Percentiles rank a stretch among this genome's conserved stretches.
Conservation (phyloP, 2,888 invertebrate species). For the Furcula furcula region DNA sequence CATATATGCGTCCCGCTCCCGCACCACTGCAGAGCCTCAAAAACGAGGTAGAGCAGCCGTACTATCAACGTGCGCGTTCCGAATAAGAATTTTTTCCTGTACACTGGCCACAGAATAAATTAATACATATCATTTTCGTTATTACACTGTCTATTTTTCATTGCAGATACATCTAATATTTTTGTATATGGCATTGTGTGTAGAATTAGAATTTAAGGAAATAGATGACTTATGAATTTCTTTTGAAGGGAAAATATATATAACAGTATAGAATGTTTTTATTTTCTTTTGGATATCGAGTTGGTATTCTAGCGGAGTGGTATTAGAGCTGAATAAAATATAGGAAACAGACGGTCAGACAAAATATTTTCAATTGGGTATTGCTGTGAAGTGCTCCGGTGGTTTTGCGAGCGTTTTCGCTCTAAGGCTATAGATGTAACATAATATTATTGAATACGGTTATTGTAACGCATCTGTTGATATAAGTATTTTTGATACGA, state of each 20-base stretch:
- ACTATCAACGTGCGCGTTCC: constrained; percentile 68
- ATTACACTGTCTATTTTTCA: constrained; percentile 34
- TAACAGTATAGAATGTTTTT: constrained; percentile 13
- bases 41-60: constrained; percentile 74
- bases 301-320: constrained; percentile 34
- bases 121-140: constrained; percentile 28
- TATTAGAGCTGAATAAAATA: constrained; percentile 46
- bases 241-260: constrained; percentile 30
- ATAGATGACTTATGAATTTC: constrained; percentile 34
- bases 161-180: constrained; percentile 12
- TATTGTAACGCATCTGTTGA: too few species aligned
- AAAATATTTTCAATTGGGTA: constrained; percentile 44
- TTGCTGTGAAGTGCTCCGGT: too few species aligned
- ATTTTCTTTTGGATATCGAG: constrained; percentile 23
- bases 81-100: constrained; percentile 67
- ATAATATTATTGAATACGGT: too few species aligned
- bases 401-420: too few species aligned
- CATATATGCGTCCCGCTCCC: constrained; percentile 50
- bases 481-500: too few species aligned
- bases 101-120: constrained; percentile 54
- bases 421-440: too few species aligned
- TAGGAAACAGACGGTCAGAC: constrained; percentile 27
- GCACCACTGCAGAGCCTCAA: constrained; percentile 80
- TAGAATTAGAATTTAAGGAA: constrained; percentile 25
- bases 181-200: constrained; percentile 26